phyloP scores from a whole-genome alignment of 2,797 vertebrate genomes.

The Ctenopoma multispine region DNA sequence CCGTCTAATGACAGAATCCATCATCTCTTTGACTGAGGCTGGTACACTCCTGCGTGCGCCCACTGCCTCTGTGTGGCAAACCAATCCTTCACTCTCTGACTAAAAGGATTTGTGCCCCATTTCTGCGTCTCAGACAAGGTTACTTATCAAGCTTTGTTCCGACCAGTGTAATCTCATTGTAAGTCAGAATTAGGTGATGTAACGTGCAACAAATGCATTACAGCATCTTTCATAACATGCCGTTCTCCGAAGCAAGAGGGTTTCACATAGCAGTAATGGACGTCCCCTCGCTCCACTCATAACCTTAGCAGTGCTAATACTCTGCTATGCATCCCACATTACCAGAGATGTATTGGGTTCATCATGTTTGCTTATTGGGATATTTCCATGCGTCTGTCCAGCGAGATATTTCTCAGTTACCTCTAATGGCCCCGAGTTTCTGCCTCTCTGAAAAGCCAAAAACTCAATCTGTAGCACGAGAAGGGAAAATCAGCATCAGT shows the following conservation, averaged over 20 bases:
- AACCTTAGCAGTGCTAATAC: slow-evolving; percentile 32
- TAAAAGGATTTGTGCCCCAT: slow-evolving; percentile 78
- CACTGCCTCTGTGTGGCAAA: slow-evolving; percentile 48
- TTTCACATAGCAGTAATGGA: slow-evolving; percentile 61
- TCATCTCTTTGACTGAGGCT: slow-evolving; percentile 39
- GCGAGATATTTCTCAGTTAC: slow-evolving; percentile 34
- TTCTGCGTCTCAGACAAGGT: slow-evolving; percentile 76
- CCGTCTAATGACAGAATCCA: slow-evolving; percentile 47
- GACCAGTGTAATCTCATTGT: slow-evolving; percentile 75
- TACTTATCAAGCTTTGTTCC: slow-evolving; percentile 77
- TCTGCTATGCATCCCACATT: slow-evolving; percentile 34
- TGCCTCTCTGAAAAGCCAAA: slow-evolving; percentile 24
- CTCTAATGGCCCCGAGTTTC: slow-evolving; percentile 21
- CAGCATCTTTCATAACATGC: slow-evolving; percentile 72
- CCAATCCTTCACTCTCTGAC: slow-evolving; percentile 63
- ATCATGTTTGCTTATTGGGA: slow-evolving; percentile 32
- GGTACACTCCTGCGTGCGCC: slow-evolving; percentile 9
- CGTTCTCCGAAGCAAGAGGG: slow-evolving; percentile 48
- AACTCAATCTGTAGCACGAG: slow-evolving; percentile 12
- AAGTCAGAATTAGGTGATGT: slow-evolving; percentile 78
- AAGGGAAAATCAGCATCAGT: slow-evolving; percentile 14
- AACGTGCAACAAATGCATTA: slow-evolving; percentile 75
- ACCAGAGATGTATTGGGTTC: slow-evolving; percentile 28
- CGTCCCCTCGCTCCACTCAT: slow-evolving; percentile 10
- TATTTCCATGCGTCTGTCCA: slow-evolving; percentile 20